A percentile compares a stretch with the other conserved stretches of the same genome.
phyloP scores from a whole-genome alignment of 2,888 invertebrate species.

The Agriopis leucophaearia region DNA sequence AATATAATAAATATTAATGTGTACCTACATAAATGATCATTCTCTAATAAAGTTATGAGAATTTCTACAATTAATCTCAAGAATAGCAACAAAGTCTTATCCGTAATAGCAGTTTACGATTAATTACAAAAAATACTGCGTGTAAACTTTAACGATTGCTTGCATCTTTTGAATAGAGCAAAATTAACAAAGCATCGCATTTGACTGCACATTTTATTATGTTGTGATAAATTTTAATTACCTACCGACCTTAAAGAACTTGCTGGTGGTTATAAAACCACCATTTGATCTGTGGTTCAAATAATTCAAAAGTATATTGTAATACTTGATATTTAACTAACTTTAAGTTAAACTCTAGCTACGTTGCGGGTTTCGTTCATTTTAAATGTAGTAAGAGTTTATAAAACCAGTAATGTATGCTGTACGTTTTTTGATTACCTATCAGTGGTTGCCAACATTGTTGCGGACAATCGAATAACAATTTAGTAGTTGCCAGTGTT shows the following conservation, averaged over 20 bases:
- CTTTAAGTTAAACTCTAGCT: slow-evolving; percentile 3
- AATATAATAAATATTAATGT: too few relatives aligned
- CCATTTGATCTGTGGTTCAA: slow-evolving; percentile 63
- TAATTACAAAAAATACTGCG: slow-evolving; percentile 31
- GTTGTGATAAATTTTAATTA: slow-evolving; percentile 74
- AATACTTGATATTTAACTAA: slow-evolving; percentile 50
- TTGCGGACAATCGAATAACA: slow-evolving; percentile 66
- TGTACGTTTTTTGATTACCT: slow-evolving; percentile 44
- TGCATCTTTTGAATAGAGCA: slow-evolving; percentile 56
- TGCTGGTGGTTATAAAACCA: slow-evolving; percentile 49
- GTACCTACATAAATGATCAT: not conserved
- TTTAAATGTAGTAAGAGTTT: not conserved
- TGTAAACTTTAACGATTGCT: slow-evolving; percentile 43
- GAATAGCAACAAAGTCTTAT: slow-evolving; percentile 23
- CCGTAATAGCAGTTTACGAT: slow-evolving; percentile 19
- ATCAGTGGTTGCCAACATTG: slow-evolving; percentile 55
- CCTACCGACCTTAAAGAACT: slow-evolving; percentile 56
- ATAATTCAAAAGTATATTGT: slow-evolving; percentile 58
- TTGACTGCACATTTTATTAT: slow-evolving; percentile 59
- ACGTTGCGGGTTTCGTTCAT: slow-evolving; percentile 31
- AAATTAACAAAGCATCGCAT: slow-evolving; percentile 60
- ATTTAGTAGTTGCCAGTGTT: slow-evolving; percentile 56
- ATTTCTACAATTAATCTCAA: not conserved
- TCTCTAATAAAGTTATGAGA: not conserved
- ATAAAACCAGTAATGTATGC: slow-evolving; percentile 40